Evolutionary conservation across 2,113 vertebrate genomes (phyloP).

Genomic region (Rhea pennata): DNA sequence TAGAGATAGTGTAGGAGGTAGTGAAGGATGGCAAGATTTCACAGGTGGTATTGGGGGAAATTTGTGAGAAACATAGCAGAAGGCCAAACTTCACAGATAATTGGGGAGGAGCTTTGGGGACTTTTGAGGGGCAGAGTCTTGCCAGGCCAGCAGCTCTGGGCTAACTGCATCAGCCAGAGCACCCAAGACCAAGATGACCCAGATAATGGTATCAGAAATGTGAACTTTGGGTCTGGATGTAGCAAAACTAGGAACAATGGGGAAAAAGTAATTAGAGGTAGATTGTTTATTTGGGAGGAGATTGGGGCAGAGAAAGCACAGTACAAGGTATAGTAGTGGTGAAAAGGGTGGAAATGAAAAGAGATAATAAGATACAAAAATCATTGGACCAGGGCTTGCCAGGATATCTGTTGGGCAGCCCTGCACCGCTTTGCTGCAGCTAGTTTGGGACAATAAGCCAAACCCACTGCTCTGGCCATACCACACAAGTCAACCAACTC

Average conservation of each 20-base stretch:
- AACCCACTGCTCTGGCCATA: neutral
- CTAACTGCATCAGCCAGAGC: neutral
- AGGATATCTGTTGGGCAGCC: neutral
- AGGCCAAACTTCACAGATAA: neutral
- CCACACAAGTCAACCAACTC: neutral
- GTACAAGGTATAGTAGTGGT: neutral
- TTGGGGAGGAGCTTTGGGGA: neutral
- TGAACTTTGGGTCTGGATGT: neutral
- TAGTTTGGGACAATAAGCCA: neutral
- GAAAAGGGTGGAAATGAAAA: neutral
- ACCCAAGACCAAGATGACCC: neutral
- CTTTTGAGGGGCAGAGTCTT: neutral
- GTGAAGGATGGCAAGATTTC: neutral
- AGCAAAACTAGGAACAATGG: neutral
- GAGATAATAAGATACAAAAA: neutral
- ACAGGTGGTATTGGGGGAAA: constrained; percentile 12
- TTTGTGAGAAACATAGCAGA: constrained; percentile 13
- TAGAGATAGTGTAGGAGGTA: neutral
- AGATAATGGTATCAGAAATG: neutral
- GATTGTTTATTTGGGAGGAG: neutral
- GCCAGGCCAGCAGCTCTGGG: neutral
- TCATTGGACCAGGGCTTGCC: accelerated
- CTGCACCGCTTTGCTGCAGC: neutral
- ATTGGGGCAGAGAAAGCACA: neutral
- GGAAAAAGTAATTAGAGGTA: neutral